Conservation (phyloP, 2,888 invertebrate genomes). For the Cephus nigrinus region DNA sequence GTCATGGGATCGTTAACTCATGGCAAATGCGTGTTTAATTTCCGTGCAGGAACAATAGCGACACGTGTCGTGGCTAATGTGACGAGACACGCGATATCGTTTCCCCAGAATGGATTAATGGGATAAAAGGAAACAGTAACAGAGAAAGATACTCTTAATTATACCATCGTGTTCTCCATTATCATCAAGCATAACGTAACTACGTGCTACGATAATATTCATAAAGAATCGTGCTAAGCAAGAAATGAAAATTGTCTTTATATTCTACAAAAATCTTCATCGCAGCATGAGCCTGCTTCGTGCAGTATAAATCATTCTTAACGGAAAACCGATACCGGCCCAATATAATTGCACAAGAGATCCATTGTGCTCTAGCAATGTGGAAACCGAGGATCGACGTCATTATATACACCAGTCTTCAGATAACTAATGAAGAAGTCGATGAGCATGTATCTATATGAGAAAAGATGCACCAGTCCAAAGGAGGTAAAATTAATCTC, state of each 20-base stretch:
- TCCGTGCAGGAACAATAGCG: background rate
- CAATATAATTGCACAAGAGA: background rate
- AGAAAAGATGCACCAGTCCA: background rate
- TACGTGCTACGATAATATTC: background rate
- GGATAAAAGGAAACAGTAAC: conserved; percentile 33
- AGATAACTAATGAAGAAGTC: background rate
- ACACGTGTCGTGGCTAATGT: background rate
- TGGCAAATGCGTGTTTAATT: background rate
- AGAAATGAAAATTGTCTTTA: background rate
- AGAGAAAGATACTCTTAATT: conserved; percentile 34
- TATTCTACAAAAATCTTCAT: background rate
- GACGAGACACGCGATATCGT: conserved; percentile 28
- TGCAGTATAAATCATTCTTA: background rate
- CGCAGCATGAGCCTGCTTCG: background rate
- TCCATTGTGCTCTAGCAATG: background rate
- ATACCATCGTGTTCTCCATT: conserved; percentile 22
- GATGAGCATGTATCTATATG: background rate
- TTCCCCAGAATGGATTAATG: conserved; percentile 26
- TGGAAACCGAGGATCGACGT: background rate
- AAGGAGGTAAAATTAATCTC: background rate
- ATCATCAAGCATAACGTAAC: background rate
- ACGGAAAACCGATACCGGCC: background rate
- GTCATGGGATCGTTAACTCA: background rate
- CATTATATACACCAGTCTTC: background rate
- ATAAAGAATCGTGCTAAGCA: background rate